Evolutionary conservation across 2,113 vertebrate genomes (phyloP).

Genomic region (Lota lota): DNA sequence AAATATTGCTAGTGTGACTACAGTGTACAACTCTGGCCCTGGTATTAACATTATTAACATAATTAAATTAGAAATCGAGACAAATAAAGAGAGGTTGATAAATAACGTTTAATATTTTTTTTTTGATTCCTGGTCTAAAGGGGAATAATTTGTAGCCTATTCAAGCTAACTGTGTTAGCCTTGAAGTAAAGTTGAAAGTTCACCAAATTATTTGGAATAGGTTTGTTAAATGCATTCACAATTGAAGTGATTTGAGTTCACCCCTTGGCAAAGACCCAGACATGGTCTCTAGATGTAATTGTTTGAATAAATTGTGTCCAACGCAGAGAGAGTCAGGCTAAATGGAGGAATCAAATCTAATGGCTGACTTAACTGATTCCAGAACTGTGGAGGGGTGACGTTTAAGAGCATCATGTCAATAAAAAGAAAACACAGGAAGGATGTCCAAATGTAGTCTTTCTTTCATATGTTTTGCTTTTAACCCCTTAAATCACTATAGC

Average conservation of each 20-base stretch:
- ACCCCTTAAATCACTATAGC: constrained; percentile 26
- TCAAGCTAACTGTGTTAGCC: constrained; percentile 8
- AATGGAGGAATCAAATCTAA: constrained; percentile 33
- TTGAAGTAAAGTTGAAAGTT: constrained; percentile 24
- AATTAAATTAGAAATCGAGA: too few relatives aligned
- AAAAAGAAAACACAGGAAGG: constrained; percentile 9
- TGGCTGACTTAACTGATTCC: constrained; percentile 27
- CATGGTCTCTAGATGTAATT: constrained; percentile 13
- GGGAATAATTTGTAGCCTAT: background rate
- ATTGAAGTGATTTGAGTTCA: constrained; percentile 14
- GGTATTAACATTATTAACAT: too few relatives aligned
- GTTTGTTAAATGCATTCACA: constrained; percentile 22
- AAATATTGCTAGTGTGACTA: too few relatives aligned
- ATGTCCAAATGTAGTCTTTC: constrained; percentile 18
- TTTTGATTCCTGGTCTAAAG: background rate
- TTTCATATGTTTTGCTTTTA: constrained; percentile 32
- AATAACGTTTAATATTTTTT: too few relatives aligned
- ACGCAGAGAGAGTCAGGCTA: constrained; percentile 18
- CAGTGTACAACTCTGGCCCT: background rate
- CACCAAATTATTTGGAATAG: constrained; percentile 25
- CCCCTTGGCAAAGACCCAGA: constrained; percentile 7
- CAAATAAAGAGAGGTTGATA: too few relatives aligned
- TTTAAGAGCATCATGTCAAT: background rate
- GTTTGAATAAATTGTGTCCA: constrained; percentile 22
- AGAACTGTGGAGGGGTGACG: constrained; percentile 39